Evolutionary conservation across 2,888 invertebrate species (phyloP), one percentile per base, ranked within the genome.

Genomic region (Sialis fuliginosa): DNA sequence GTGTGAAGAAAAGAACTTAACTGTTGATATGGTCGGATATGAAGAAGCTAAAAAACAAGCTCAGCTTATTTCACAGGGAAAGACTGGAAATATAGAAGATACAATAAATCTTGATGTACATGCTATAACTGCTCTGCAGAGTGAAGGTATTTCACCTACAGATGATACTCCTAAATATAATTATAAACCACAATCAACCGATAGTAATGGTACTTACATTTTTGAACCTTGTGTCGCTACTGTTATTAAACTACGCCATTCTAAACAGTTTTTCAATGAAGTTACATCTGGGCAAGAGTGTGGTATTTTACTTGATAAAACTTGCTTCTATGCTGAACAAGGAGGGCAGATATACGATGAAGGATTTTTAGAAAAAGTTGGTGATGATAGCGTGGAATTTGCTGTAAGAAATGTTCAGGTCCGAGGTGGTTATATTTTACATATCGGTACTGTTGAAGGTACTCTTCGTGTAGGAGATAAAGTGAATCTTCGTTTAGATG

Each of bases 301-400:
- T 63, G 96, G 92, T 12, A 68, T 99, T 47, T 69, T 99, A 52
- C 69, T 98, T 49, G 90, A 98, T 62, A 75, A 72, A 57, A 98
- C 97, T 0, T 85, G 76, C 63, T 99, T 99, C 66, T 99, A 99
- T 66, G 96, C 98, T 1, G 98, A 99, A 66, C 92, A 96, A 67
- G 98, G 98, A 51, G 98, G 98, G 9, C 98, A 99, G 69, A 95
- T 92, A 57, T 95, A 79, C 63, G 98, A 99, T 63, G 88, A 89
- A 60, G 98, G 98, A 22, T 91, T 83, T 55, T 73, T 95, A 63
- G 80, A 81, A 0, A 91, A 90, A 69, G 62, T 71, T 6, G 75
- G 72, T 48, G 89, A 91, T 62, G 90, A 91, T 60, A 82, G 78
- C 63, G 82, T 82, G 8, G 96, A 96, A 69, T 85, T 98, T 62